phyloP scores from a whole-genome alignment of 2,888 invertebrate species.

The Apotomis betuletana region DNA sequence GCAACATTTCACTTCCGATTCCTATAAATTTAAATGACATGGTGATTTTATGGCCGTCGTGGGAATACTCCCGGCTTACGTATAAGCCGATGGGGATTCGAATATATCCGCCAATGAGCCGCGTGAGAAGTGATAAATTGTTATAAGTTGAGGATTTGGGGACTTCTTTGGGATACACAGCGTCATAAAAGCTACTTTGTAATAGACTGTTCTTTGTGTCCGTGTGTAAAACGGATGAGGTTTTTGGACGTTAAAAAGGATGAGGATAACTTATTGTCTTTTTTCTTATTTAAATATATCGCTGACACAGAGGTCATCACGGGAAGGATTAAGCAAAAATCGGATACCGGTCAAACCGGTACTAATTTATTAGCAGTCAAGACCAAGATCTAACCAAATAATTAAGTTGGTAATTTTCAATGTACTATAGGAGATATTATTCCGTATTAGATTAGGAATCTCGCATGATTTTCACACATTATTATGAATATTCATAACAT shows the following conservation, averaged over 20 bases:
- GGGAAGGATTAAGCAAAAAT: too few relatives aligned
- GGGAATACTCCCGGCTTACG: slow-evolving; percentile 21
- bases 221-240: neutral
- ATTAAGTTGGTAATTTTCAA: too few relatives aligned
- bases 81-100: slow-evolving; percentile 24
- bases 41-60: slow-evolving; percentile 23
- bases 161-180: slow-evolving; percentile 6
- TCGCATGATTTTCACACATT: too few relatives aligned
- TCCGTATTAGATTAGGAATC: too few relatives aligned
- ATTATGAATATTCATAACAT: too few relatives aligned
- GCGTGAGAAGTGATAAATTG: slow-evolving; percentile 33
- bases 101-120: slow-evolving; percentile 12
- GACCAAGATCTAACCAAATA: too few relatives aligned
- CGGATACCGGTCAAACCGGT: too few relatives aligned
- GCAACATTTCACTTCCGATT: slow-evolving; percentile 34
- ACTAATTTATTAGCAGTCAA: too few relatives aligned
- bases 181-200: slow-evolving; percentile 29
- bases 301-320: too few relatives aligned
- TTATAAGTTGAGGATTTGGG: slow-evolving; percentile 23
- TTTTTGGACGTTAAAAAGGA: neutral
- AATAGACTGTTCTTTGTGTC: neutral
- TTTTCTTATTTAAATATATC: neutral
- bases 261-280: slow-evolving; percentile 7
- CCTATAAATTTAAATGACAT: slow-evolving; percentile 35
- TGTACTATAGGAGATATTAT: too few relatives aligned